Conservation (phyloP, 2,797 vertebrate species). For the Labeo calbasu region DNA sequence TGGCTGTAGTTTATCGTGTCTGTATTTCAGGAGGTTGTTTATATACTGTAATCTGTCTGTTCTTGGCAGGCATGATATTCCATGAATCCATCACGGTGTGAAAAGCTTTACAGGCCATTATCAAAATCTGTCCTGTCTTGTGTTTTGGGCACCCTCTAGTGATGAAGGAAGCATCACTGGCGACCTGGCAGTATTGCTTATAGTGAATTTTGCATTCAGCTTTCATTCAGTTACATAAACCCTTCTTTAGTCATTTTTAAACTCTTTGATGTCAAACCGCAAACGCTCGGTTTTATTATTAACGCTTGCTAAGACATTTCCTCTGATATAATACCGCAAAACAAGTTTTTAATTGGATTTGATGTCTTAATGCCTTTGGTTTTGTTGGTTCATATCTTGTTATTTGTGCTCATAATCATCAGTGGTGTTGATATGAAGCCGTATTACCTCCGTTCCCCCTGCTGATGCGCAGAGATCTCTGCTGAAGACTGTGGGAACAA, state of each 20-base stretch:
- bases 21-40: slow-evolving; percentile 1
- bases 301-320: background rate
- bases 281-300: background rate
- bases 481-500: slow-evolving; percentile 28
- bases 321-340: background rate
- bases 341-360: slow-evolving; percentile 4
- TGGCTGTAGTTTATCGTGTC: slow-evolving; percentile 17
- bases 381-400: background rate
- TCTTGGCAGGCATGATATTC: background rate
- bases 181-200: background rate
- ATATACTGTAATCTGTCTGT: background rate
- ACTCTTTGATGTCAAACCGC: background rate
- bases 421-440: background rate
- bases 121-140: background rate
- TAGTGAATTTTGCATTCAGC: no score
- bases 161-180: background rate
- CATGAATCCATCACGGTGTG: slow-evolving; percentile 8
- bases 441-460: background rate
- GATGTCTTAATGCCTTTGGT: background rate
- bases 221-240: background rate
- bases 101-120: slow-evolving; percentile 14
- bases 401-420: background rate
- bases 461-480: slow-evolving; percentile 11
- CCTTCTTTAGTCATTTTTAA: background rate
- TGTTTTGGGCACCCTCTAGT: background rate